Conservation (phyloP, 2,113 vertebrate genomes). For the Lasiurus borealis region DNA sequence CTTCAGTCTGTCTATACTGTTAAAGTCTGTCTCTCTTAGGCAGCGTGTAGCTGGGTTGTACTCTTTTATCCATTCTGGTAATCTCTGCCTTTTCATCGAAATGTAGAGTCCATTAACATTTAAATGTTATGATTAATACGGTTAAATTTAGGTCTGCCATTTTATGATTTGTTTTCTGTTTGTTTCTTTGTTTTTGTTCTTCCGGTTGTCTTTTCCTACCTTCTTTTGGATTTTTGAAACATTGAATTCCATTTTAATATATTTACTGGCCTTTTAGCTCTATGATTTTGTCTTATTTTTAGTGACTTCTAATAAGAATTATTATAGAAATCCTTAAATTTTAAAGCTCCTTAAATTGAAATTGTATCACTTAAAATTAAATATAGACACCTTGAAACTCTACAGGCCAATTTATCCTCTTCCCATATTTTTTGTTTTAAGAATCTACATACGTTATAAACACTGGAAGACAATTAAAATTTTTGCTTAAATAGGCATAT, state of each 20-base stretch:
- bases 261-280: background rate
- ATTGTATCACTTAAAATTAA: background rate
- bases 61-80: background rate
- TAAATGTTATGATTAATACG: background rate
- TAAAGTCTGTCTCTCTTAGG: background rate
- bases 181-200: background rate
- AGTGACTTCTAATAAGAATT: background rate
- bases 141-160: background rate
- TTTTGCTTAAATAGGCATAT: background rate
- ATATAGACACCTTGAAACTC: background rate
- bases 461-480: background rate
- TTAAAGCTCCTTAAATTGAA: background rate
- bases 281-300: background rate
- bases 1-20: background rate
- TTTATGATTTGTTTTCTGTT: background rate
- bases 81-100: constrained; percentile 17
- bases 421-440: background rate
- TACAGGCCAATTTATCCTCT: background rate
- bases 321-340: background rate
- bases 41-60: background rate
- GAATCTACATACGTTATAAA: background rate
- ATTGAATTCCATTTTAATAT: constrained; percentile 13
- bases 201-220: background rate
- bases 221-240: constrained; percentile 17
- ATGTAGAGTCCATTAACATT: background rate